These are phyloP conservation scores for Apostichopus californicus DNA, from an alignment of 35 echinoderm and acorn worm genomes.

Conservation along the genomic window DNA sequence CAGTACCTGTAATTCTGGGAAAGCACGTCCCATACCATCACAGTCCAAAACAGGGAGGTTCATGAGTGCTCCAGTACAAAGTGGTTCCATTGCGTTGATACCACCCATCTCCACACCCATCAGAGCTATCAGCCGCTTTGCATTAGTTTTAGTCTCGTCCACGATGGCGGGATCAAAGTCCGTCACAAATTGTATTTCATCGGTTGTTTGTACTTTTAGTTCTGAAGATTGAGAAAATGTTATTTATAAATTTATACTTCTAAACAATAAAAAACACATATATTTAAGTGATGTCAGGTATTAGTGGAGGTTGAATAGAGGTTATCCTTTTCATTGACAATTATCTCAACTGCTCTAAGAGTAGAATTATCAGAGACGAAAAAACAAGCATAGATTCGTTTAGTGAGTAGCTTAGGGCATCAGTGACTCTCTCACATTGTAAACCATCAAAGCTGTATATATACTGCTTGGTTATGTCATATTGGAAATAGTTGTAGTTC, in stretches of 20 bases:
- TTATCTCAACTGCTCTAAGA: too few relatives aligned
- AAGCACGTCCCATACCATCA: constrained; percentile 23
- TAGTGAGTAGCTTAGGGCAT: too few relatives aligned
- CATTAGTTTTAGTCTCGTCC: not conserved
- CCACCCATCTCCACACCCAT: constrained; percentile 30
- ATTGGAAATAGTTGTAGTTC: too few relatives aligned
- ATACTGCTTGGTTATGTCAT: too few relatives aligned
- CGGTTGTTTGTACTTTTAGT: constrained; percentile 4
- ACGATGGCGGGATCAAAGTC: constrained; percentile 3
- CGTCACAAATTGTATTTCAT: constrained; percentile 14
- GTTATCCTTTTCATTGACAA: too few relatives aligned
- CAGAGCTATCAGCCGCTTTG: constrained; percentile 6
- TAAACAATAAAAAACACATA: too few relatives aligned
- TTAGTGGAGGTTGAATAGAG: too few relatives aligned
- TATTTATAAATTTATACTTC: not conserved
- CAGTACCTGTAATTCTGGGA: constrained; percentile 19
- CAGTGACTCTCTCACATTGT: too few relatives aligned
- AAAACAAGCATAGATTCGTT: too few relatives aligned
- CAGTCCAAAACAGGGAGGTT: not conserved
- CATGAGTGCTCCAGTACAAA: not conserved
- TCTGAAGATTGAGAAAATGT: constrained; percentile 6
- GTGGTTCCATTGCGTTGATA: not conserved
- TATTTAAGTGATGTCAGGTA: too few relatives aligned
- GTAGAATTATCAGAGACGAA: too few relatives aligned
- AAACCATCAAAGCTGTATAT: too few relatives aligned